A percentile compares a stretch with the other conserved stretches of the same genome.
These are phyloP conservation scores for Xerus inauris DNA, from an alignment of 2,113 vertebrate species.

Conservation along the genomic window DNA sequence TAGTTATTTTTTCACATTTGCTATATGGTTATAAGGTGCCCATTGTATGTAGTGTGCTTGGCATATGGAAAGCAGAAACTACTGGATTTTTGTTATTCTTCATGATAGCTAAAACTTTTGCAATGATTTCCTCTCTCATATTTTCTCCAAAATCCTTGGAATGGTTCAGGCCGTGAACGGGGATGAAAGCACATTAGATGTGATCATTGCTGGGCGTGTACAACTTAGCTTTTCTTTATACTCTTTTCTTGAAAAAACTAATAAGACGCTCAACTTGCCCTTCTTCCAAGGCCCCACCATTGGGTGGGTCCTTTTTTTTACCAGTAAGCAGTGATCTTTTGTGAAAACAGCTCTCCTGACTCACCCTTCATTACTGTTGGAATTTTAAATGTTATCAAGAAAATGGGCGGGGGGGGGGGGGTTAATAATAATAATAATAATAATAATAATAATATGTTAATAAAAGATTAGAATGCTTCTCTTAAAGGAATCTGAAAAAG, in stretches of 20 bases:
- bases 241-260: not conserved
- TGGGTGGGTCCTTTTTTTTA: not conserved
- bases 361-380: not conserved
- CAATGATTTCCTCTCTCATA: not conserved
- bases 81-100: not conserved
- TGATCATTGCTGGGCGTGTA: not conserved
- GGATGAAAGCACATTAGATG: not conserved
- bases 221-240: not conserved
- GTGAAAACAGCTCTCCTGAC: not conserved
- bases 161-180: not conserved
- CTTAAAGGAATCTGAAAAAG: conserved; percentile 11
- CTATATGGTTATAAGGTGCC: not conserved
- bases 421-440: not conserved
- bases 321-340: not conserved
- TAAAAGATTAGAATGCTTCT: not conserved
- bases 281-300: too few species aligned
- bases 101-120: not conserved
- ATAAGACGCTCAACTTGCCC: not conserved
- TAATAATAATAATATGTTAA: too few species aligned
- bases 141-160: not conserved
- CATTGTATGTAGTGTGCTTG: not conserved
- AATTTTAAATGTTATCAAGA: not conserved
- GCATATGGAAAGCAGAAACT: not conserved
- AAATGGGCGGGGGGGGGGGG: not conserved
- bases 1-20: not conserved